A percentile compares a stretch with the other conserved stretches of the same genome.
Conservation (phyloP, 2,113 vertebrate genomes). For the Callaeas wilsoni region DNA sequence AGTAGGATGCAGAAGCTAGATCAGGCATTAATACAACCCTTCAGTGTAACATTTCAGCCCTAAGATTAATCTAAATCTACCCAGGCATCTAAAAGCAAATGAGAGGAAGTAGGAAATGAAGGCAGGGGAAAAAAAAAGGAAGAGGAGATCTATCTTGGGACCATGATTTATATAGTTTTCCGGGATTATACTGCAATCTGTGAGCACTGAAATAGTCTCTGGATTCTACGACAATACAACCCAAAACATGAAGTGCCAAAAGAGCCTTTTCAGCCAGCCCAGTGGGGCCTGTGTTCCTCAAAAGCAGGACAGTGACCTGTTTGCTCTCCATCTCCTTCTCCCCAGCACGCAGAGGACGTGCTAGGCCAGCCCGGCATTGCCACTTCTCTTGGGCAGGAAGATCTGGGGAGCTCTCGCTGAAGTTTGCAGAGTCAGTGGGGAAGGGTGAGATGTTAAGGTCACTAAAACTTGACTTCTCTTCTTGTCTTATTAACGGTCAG, state of each 20-base stretch:
- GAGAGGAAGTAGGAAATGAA: slow-evolving; percentile 28
- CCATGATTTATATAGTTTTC: background rate
- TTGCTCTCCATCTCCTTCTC: background rate
- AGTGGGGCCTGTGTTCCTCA: background rate
- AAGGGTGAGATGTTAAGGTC: background rate
- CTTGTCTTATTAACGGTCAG: background rate
- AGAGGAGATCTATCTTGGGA: background rate
- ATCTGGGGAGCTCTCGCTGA: background rate
- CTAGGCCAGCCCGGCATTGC: too few species aligned
- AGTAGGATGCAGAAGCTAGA: slow-evolving; percentile 19
- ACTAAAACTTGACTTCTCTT: background rate
- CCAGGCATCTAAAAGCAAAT: slow-evolving; percentile 34
- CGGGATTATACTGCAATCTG: background rate
- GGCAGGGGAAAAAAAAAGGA: background rate
- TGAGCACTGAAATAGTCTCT: background rate
- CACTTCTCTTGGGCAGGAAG: background rate
- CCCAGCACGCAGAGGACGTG: fast-evolving
- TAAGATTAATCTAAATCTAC: slow-evolving; percentile 47
- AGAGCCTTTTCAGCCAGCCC: background rate
- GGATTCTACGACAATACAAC: background rate
- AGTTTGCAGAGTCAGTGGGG: background rate
- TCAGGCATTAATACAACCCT: slow-evolving; percentile 23
- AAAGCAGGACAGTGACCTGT: background rate
- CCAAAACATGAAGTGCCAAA: background rate
- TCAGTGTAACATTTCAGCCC: slow-evolving; percentile 7